Conservation (phyloP, 1,140 invertebrate species). For the Aradophagus sp. region DNA sequence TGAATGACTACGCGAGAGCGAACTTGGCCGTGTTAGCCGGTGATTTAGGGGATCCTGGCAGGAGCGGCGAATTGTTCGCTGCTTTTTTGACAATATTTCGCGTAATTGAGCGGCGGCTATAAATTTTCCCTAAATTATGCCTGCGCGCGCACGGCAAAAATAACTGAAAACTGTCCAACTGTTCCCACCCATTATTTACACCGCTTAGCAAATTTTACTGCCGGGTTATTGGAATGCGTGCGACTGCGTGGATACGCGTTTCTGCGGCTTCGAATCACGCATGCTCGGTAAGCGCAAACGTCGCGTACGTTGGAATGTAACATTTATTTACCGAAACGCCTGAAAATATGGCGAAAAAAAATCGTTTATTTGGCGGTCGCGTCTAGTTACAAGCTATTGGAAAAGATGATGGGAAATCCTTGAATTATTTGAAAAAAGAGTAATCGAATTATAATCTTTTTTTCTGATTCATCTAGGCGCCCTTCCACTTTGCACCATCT, state of each 20-base stretch:
- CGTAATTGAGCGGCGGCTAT: constrained; percentile 70
- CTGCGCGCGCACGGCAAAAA: constrained; percentile 60
- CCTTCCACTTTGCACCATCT: constrained; percentile 34
- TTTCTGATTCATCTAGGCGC: constrained; percentile 28
- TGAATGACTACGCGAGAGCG: constrained; percentile 60
- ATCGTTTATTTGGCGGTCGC: too few relatives aligned
- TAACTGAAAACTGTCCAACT: constrained; percentile 71
- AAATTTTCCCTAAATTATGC: constrained; percentile 70
- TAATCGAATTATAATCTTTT: constrained; percentile 38
- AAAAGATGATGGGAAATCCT: too few relatives aligned
- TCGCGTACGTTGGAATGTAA: too few relatives aligned
- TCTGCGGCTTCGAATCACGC: too few relatives aligned
- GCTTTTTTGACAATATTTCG: constrained; percentile 71
- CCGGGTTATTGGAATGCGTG: too few relatives aligned
- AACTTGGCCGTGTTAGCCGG: constrained; percentile 56
- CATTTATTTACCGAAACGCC: too few relatives aligned
- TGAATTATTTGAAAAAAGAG: constrained; percentile 15
- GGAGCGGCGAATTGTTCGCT: constrained; percentile 59
- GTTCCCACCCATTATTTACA: constrained; percentile 71
- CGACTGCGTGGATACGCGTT: constrained; percentile 8
- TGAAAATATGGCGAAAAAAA: too few relatives aligned
- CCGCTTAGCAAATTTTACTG: constrained; percentile 71
- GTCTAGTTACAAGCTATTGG: too few relatives aligned
- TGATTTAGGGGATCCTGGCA: constrained; percentile 59
- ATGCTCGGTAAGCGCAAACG: too few relatives aligned